Conservation (phyloP, 2,113 vertebrate species). For the Thinocorus orbignyianus region DNA sequence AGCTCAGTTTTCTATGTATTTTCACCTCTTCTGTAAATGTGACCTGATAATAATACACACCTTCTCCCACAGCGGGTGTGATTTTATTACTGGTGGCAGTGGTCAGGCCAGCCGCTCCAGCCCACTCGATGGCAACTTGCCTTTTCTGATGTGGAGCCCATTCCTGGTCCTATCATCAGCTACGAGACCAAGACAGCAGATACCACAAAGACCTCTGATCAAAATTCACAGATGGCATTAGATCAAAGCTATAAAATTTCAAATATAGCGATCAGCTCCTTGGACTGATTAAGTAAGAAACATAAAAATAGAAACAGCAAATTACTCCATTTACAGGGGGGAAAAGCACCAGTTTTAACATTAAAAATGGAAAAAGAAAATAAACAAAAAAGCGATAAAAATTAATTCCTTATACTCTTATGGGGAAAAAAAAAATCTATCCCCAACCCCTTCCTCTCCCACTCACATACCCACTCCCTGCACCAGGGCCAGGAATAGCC, state of each 20-base stretch:
- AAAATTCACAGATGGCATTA: neutral
- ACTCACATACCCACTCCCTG: neutral
- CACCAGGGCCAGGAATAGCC: neutral
- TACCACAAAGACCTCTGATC: neutral
- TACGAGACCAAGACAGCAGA: neutral
- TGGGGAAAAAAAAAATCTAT: neutral
- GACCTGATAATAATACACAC: neutral
- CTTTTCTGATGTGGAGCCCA: neutral
- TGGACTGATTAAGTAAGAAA: neutral
- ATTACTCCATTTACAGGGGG: rapidly evolving
- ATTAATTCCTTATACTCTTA: neutral
- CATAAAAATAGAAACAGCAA: neutral
- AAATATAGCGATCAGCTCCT: neutral
- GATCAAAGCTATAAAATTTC: neutral
- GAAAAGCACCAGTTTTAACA: rapidly evolving
- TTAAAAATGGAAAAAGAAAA: neutral
- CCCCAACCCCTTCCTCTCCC: neutral
- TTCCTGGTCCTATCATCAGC: neutral
- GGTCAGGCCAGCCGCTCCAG: neutral
- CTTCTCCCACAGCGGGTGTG: neutral
- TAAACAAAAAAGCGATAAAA: neutral
- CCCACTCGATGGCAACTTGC: neutral
- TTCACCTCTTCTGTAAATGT: neutral
- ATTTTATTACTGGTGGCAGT: neutral
- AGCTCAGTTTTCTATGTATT: neutral